Conservation (phyloP, 2,797 vertebrate species). For the Cirrhinus mrigala region DNA sequence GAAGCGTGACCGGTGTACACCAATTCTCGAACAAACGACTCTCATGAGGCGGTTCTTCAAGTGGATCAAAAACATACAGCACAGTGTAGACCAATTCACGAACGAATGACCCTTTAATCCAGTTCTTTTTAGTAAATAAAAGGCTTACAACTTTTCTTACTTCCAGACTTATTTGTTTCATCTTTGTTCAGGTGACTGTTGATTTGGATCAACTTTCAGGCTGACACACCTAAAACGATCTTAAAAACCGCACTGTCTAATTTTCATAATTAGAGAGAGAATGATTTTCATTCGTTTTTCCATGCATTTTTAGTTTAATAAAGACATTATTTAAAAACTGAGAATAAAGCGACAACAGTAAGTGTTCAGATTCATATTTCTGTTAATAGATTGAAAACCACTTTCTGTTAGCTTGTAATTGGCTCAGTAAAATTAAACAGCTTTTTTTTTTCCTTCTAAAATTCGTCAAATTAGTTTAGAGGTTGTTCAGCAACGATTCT, state of each 20-base stretch:
- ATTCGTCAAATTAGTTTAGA: background rate
- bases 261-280: background rate
- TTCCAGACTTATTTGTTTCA: too few relatives aligned
- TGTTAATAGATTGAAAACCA: background rate
- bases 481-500: background rate
- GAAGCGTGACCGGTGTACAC: too few relatives aligned
- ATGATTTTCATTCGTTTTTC: background rate
- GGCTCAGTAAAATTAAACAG: background rate
- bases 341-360: background rate
- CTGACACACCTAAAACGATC: background rate
- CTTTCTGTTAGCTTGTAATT: background rate
- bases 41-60: too few relatives aligned
- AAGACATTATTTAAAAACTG: background rate
- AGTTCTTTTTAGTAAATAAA: too few relatives aligned
- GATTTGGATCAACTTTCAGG: too few relatives aligned
- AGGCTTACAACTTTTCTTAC: too few relatives aligned
- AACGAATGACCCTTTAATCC: too few relatives aligned
- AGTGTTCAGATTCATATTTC: background rate
- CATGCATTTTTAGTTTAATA: background rate
- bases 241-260: background rate
- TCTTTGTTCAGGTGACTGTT: too few relatives aligned
- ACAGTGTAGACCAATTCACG: too few relatives aligned
- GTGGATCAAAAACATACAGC: too few relatives aligned
- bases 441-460: background rate
- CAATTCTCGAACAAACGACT: too few relatives aligned